These are phyloP conservation scores for Pantelozetes paolii DNA, from an alignment of 2,888 invertebrate species.

Conservation along the genomic window DNA sequence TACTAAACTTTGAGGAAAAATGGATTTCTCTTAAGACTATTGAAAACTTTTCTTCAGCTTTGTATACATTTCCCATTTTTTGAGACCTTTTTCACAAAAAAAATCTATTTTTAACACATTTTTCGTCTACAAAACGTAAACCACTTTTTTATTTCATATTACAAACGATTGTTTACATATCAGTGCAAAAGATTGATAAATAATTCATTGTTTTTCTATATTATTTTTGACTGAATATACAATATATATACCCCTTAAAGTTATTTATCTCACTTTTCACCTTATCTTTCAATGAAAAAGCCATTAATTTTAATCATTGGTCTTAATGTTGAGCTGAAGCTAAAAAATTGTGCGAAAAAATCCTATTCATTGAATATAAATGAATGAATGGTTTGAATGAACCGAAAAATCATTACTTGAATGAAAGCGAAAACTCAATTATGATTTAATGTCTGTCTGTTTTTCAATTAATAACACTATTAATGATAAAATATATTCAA, in stretches of 20 bases:
- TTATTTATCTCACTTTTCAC: not conserved
- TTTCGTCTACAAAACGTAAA: not conserved
- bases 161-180: not conserved
- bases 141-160: not conserved
- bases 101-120: not conserved
- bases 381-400: not conserved
- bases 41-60: not conserved
- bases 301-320: not conserved
- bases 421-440: not conserved
- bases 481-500: not conserved
- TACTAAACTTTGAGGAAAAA: too few species aligned
- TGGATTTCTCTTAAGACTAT: not conserved
- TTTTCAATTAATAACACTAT: constrained; percentile 1
- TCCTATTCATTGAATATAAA: not conserved
- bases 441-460: constrained; percentile 7
- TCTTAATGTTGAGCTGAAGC: not conserved
- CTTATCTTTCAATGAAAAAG: not conserved
- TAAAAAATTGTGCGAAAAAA: not conserved
- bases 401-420: not conserved
- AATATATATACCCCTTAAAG: not conserved
- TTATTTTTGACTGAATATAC: not conserved
- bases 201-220: not conserved
- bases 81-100: too few species aligned
- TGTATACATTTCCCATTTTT: not conserved
- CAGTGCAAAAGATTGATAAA: not conserved